Base-by-base conservation (phyloP, 2,888 invertebrate species). In the Schrankia costaestrigalis region DNA sequence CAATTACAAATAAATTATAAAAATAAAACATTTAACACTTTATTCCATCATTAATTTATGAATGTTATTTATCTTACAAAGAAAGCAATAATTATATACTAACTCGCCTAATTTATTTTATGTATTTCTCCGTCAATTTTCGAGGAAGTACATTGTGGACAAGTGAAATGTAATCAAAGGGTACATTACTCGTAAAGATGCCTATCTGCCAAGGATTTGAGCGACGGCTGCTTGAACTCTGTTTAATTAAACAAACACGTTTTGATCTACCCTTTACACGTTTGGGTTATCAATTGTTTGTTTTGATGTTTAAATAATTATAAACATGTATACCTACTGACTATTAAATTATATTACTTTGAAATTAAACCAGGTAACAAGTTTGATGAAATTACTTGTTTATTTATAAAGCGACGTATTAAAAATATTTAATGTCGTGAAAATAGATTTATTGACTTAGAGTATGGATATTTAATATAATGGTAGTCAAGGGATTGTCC, bases 121-220 rank as follows among this genome's bases (percentile, higher is more conserved):
- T 21, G 32, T 48, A 42, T 50, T 46, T 41, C 35, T 30, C 36
- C 44, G 41, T 46, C 43, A 61, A 57, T 56, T 53, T 27, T 27
- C 35, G 22, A 25, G 46, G 55, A 58, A 60, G 46, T 53, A 42
- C 49, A 56, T 35, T 46, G 53, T 56, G 70, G 67, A 68, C 63
- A 64, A 63, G 63, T 67, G 67, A 77, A 78, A 74, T 74, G 46
- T 31, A 78, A 78, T 76, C 71, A 78, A 72, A 74, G 66, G 71
- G 71, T 56, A 61, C 59, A 59, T n/a, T n/a, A n/a, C 50, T 58
- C 54, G 69, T 56, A 61, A 59, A 59, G 54, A 60, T 56, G 55
- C 67, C 66, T 61, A 59, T 63, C 69, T 68, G 67, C 57, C 71
- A 63, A 55, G 63, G 47, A 52, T 54, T 46, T 76, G 77, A 78